phyloP scores from a whole-genome alignment of 2,113 vertebrate genomes.

The Hystrix cristata region DNA sequence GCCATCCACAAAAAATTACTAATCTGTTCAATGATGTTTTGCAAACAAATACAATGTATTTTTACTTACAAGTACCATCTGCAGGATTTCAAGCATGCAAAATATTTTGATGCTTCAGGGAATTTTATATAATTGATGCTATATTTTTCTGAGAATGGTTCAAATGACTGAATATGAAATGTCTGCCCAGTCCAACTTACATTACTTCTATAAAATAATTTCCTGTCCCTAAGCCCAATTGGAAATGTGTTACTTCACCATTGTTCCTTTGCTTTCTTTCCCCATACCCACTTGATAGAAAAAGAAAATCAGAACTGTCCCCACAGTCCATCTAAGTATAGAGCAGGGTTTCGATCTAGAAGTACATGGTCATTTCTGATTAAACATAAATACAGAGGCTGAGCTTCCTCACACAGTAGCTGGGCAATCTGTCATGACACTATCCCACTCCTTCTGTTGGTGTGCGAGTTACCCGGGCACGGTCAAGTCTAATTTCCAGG shows the following conservation, averaged over 20 bases:
- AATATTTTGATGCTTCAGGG: constrained; percentile 84
- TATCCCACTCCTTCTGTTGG: background rate
- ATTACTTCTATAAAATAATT: constrained; percentile 65
- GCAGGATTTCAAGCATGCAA: constrained; percentile 87
- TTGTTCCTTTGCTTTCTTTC: background rate
- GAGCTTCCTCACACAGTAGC: background rate
- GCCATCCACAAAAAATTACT: constrained; percentile 68
- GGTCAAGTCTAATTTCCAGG: background rate
- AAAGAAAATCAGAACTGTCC: background rate
- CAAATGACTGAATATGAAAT: constrained; percentile 77
- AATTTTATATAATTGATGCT: constrained; percentile 82
- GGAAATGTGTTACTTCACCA: background rate
- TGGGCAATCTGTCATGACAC: background rate
- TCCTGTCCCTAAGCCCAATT: background rate
- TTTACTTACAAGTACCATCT: constrained; percentile 86
- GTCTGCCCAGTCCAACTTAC: constrained; percentile 69
- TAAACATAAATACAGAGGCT: background rate
- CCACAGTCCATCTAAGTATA: background rate
- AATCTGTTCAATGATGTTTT: constrained; percentile 77
- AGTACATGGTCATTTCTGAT: background rate
- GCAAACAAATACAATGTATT: constrained; percentile 81
- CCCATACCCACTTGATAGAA: background rate
- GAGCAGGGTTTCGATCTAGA: background rate
- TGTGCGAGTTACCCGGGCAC: background rate
- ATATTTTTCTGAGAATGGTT: constrained; percentile 79